Evolutionary conservation across 2,113 vertebrate genomes (phyloP).

Genomic region (Cynoglossus semilaevis): DNA sequence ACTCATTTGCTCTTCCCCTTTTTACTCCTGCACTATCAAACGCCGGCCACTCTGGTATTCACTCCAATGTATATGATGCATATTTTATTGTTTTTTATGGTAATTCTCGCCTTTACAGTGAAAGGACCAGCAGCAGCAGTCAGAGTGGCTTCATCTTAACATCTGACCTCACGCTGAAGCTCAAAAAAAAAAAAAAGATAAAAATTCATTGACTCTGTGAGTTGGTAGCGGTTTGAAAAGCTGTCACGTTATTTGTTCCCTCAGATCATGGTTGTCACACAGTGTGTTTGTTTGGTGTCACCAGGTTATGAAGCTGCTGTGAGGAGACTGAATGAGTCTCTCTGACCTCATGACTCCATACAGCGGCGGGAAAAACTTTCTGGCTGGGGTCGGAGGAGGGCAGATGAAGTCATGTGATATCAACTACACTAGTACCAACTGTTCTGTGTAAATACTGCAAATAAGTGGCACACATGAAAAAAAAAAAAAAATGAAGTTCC

Average conservation of each 20-base stretch:
- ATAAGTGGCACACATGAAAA: too few relatives aligned
- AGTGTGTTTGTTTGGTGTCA: constrained; percentile 44
- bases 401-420: too few relatives aligned
- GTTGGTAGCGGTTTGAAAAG: constrained; percentile 10
- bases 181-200: too few relatives aligned
- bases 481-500: too few relatives aligned
- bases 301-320: constrained; percentile 32
- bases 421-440: too few relatives aligned
- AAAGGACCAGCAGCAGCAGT: background rate
- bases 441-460: too few relatives aligned
- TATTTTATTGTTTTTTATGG: constrained; percentile 21
- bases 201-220: too few relatives aligned
- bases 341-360: constrained; percentile 39
- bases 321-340: constrained; percentile 31
- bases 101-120: background rate
- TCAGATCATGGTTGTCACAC: constrained; percentile 59
- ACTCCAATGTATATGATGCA: background rate
- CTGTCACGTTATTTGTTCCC: constrained; percentile 62
- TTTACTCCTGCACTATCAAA: background rate
- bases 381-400: too few relatives aligned
- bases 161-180: constrained; percentile 33
- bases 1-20: constrained; percentile 35
- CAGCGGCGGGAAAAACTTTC: constrained; percentile 25
- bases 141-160: constrained; percentile 30
- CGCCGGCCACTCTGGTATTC: background rate